Conservation (phyloP, 2,888 invertebrate species). For the Drosophila fungiperda region DNA sequence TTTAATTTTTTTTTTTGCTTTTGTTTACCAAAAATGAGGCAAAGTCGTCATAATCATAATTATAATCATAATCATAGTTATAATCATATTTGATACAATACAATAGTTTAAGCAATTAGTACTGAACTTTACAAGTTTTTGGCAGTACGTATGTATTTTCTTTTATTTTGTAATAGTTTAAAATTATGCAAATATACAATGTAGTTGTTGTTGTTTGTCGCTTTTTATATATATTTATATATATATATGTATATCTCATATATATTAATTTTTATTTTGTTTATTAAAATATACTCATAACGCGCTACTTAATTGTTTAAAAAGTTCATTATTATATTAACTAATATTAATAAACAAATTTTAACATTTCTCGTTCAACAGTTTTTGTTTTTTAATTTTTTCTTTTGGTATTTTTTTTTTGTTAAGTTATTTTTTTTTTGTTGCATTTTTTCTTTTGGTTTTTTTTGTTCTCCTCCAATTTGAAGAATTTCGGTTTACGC, state of each 20-base stretch:
- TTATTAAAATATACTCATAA: constrained; percentile 79
- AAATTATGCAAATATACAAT: constrained; percentile 65
- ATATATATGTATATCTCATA: constrained; percentile 21
- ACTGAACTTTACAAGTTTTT: constrained; percentile 84
- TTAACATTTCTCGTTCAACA: constrained; percentile 69
- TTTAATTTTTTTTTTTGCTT: constrained; percentile 20
- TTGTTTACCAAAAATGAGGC: constrained; percentile 74
- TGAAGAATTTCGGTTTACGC: constrained; percentile 33
- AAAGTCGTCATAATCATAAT: constrained; percentile 48
- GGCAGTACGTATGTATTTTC: constrained; percentile 75
- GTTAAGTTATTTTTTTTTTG: constrained; percentile 5
- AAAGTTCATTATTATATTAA: constrained; percentile 69
- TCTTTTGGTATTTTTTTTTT: constrained; percentile 32
- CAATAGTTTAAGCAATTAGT: constrained; percentile 69
- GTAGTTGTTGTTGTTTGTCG: constrained; percentile 43
- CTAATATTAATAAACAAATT: constrained; percentile 79
- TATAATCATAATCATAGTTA: constrained; percentile 30
- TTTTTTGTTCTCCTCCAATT: constrained; percentile 10
- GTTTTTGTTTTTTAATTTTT: constrained; percentile 17
- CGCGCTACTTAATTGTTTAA: constrained; percentile 80
- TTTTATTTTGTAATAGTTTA: constrained; percentile 44
- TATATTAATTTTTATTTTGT: constrained; percentile 37
- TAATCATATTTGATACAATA: constrained; percentile 52
- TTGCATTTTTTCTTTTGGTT: constrained; percentile 23
- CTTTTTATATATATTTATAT: constrained; percentile 38